phyloP scores from a whole-genome alignment of 2,113 vertebrate genomes.

The Ochotona curzoniae region DNA sequence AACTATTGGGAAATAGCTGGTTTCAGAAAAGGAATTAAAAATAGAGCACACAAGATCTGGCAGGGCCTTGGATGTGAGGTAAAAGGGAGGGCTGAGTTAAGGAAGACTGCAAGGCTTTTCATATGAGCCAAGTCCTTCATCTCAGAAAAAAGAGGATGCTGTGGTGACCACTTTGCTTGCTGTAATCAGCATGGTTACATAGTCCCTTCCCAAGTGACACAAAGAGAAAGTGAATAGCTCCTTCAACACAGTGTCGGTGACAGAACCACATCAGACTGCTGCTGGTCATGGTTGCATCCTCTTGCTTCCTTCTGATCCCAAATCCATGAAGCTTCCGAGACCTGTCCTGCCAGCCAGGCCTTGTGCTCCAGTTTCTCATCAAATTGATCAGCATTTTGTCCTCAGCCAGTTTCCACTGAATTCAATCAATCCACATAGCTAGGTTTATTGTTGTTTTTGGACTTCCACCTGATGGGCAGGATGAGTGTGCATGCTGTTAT shows the following conservation, averaged over 20 bases:
- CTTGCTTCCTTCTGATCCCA: neutral
- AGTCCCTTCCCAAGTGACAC: neutral
- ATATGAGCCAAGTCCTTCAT: neutral
- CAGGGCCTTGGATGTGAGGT: neutral
- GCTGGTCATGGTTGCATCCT: neutral
- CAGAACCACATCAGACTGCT: neutral
- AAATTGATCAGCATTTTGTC: neutral
- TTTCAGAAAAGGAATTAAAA: neutral
- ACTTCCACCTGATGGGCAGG: neutral
- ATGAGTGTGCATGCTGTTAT: neutral
- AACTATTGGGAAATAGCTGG: neutral
- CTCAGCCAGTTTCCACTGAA: neutral
- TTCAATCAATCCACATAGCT: neutral
- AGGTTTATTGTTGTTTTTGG: neutral
- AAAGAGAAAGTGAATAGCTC: neutral
- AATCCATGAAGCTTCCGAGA: neutral
- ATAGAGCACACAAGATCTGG: neutral
- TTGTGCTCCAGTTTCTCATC: neutral
- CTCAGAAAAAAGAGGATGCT: slow-evolving; percentile 18
- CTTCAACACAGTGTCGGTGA: neutral
- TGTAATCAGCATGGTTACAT: neutral
- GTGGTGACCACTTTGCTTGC: neutral
- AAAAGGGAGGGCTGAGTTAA: neutral
- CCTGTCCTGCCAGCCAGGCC: neutral
- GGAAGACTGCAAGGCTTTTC: neutral